Base-by-base conservation (phyloP, 2,888 invertebrate genomes). In the Bombyx huttoni region DNA sequence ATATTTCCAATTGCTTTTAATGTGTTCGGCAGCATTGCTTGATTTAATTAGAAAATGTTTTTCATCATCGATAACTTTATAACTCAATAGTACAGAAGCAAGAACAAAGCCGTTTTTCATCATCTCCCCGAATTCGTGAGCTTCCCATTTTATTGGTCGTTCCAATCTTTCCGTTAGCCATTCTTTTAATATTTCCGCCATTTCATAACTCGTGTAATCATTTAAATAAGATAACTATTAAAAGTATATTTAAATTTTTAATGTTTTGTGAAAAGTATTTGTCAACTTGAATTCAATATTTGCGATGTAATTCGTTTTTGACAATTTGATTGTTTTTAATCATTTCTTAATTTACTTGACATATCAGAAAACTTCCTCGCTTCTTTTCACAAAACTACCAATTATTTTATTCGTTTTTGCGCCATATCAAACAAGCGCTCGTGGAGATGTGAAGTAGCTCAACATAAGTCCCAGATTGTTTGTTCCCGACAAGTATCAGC, bases 141-240 rank as follows among this genome's bases (percentile, higher is more conserved):
- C 81, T 46, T 83, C 81, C 78, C 90, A 86, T 62, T 88, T 86
- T 52, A 92, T 80, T 10, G 90, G 76, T 50, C 85, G 68, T 13
- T 91, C 90, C 34, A 92, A 68, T 55, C 90, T 78, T 54, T 90
- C 84, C 40, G 89, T 81, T 24, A 92, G 65, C 92, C 92, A 92
- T 65, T 87, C 85, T 67, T 89, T 87, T 58, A 92, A 75, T 64
- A 91, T 82, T 69, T 91, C 90, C 54, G 89, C 87, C 92, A 92
- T 92, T 53, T 33, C 57, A 51, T 35, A 49, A 46, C 46, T 5
- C 5, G 24, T 24, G 24, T 54, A 40, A 49, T 52, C 46, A 8
- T 51, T 9, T 14, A 24, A 3, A 24, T 3, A 24, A 24, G 24
- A 24, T 24, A 0, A n/a, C n/a, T n/a, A n/a, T n/a, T n/a, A n/a